phyloP scores from a whole-genome alignment of 2,888 invertebrate genomes.

The Hermodice carunculata region DNA sequence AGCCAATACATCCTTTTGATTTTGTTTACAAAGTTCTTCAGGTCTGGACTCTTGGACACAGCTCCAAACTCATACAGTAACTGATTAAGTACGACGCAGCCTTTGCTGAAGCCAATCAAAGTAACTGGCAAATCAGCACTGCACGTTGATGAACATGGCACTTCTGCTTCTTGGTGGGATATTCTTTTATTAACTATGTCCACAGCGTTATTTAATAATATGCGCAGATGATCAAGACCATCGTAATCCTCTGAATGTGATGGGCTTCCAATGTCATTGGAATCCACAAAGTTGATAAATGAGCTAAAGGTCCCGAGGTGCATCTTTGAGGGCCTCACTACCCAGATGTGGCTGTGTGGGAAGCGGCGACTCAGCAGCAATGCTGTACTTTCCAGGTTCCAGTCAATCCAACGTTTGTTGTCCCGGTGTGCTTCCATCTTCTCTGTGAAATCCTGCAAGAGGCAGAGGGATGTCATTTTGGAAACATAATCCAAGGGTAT shows the following conservation, averaged over 20 bases:
- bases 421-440: constrained; percentile 84
- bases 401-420: constrained; percentile 81
- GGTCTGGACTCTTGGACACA: constrained; percentile 33
- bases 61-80: constrained; percentile 84
- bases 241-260: constrained; percentile 81
- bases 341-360: constrained; percentile 71
- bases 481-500: background rate
- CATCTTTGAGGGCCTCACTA: constrained; percentile 76
- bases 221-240: constrained; percentile 81
- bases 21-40: constrained; percentile 70
- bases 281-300: constrained; percentile 89
- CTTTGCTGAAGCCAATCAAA: constrained; percentile 91
- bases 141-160: background rate
- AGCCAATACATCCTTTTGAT: constrained; percentile 88
- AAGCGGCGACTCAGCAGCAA: constrained; percentile 79
- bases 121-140: constrained; percentile 16
- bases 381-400: constrained; percentile 86
- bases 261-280: constrained; percentile 83
- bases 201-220: constrained; percentile 66
- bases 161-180: background rate
- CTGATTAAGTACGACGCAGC: constrained; percentile 93
- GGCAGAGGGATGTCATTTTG: background rate
- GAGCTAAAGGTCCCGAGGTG: constrained; percentile 87
- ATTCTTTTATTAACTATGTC: background rate
- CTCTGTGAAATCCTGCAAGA: constrained; percentile 83